Evolutionary conservation across 2,113 vertebrate genomes (phyloP).

Genomic region (Gnathonemus longibarbis): DNA sequence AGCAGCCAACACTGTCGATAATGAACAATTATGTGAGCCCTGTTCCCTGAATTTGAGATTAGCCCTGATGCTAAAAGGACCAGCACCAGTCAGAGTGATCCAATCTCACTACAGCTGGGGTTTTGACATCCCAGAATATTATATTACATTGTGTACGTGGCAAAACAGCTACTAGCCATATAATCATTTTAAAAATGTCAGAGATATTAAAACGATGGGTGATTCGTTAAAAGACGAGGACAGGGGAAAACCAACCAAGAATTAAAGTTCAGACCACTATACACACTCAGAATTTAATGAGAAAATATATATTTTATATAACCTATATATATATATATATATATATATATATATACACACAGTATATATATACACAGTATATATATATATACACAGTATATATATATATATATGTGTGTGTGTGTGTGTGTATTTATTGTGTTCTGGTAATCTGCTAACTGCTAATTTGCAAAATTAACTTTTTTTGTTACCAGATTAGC

Average conservation of each 20-base stretch:
- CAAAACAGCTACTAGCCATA: neutral
- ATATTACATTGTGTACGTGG: neutral
- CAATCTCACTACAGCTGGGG: conserved; percentile 19
- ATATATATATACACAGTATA: too few relatives aligned
- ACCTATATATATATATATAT: neutral
- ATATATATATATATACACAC: too few relatives aligned
- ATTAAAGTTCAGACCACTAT: neutral
- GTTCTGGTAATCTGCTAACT: neutral
- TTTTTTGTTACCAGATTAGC: neutral
- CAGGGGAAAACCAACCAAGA: neutral
- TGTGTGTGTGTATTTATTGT: neutral
- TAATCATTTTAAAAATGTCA: neutral
- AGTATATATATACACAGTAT: too few relatives aligned
- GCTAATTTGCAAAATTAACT: neutral
- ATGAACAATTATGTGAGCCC: conserved; percentile 26
- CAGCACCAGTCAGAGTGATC: conserved; percentile 22
- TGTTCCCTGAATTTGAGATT: conserved; percentile 28
- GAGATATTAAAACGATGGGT: neutral
- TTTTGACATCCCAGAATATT: neutral
- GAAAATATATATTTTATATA: neutral
- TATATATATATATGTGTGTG: neutral
- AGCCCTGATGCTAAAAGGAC: conserved; percentile 41
- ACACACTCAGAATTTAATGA: neutral
- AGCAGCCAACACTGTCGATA: conserved; percentile 13
- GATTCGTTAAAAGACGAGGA: neutral